Evolutionary conservation across 2,113 vertebrate species (phyloP), one percentile per base, ranked within the genome.

Genomic region (Calypte anna): DNA sequence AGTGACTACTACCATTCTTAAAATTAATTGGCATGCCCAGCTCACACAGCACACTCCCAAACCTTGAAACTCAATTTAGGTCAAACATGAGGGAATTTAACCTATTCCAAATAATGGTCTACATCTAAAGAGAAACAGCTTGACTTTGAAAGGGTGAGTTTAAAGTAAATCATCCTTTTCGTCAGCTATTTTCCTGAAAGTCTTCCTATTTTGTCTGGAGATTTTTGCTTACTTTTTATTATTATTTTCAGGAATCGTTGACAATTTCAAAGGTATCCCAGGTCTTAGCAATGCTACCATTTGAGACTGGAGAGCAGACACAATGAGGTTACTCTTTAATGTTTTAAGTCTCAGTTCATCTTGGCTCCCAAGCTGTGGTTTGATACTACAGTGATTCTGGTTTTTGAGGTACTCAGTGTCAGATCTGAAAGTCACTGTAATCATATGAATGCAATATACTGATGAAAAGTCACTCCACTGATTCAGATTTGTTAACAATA

Each of bases 141-240:
- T 75, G 43, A 48, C 67, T 90, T 88, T 78, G 61, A 93, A 93
- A 79, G 4, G 72, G 44, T 36, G 82, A 81, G 36, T 84, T 88
- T 86, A 84, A 75, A 84, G 57, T 57, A 83, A 94, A 79, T 40
- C 23, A 22, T 78, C 31, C 23, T 53, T 66, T 84, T 36, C 44
- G 64, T 70, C 0, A 2, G 21, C 27, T 92, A 8, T 79, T 89
- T 89, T 91, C 77, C 58, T 69, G 50, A 61, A 93, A 75, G 18
- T 36, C 50, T 84, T 95, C 73, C 77, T 91, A 53, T 88, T 93
- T 86, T 73, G 85, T 30, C 67, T 94, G 63, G 50, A 95, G 46
- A 66, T 24, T 80, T 88, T 48, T 66, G 48, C 66, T 88, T 68
- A 18, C 14, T 48, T 16, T 61, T 80, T 21, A 48, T 21, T 21